phyloP scores from a whole-genome alignment of 2,797 vertebrate genomes.

The Gadopsis marmoratus region DNA sequence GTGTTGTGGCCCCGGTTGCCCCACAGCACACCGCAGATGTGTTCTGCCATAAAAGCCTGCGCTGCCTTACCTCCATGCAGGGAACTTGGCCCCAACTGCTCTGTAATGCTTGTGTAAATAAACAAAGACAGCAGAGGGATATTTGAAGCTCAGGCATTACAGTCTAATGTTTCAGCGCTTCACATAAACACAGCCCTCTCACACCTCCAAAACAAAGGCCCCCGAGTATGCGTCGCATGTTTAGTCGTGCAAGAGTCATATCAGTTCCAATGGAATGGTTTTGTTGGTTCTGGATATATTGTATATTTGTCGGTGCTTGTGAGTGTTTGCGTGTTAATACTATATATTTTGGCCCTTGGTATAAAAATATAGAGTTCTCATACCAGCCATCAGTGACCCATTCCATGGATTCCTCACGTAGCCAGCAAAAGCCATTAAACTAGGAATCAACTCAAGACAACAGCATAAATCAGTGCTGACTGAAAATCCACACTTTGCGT shows the following conservation, averaged over 20 bases:
- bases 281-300: slow-evolving; percentile 4
- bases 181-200: slow-evolving; percentile 73
- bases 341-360: slow-evolving; percentile 7
- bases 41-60: slow-evolving; percentile 76
- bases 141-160: slow-evolving; percentile 77
- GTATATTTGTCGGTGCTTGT: not conserved
- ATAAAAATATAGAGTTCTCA: slow-evolving; percentile 28
- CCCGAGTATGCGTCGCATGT: slow-evolving; percentile 29
- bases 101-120: slow-evolving; percentile 81
- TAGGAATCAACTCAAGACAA: not conserved
- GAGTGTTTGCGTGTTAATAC: slow-evolving; percentile 12
- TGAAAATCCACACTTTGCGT: slow-evolving; percentile 8
- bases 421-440: slow-evolving; percentile 25
- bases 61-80: slow-evolving; percentile 75
- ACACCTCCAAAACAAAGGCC: slow-evolving; percentile 70
- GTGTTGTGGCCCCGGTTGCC: slow-evolving; percentile 77
- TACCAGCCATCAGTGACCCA: slow-evolving; percentile 43
- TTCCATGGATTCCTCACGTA: slow-evolving; percentile 45
- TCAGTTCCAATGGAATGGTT: slow-evolving; percentile 17
- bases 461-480: slow-evolving; percentile 14
- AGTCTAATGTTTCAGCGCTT: slow-evolving; percentile 75
- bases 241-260: slow-evolving; percentile 36
- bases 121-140: slow-evolving; percentile 78
- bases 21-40: slow-evolving; percentile 79
- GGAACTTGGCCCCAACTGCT: slow-evolving; percentile 73